Evolutionary conservation across 2,113 vertebrate species (phyloP).

Genomic region (Syrmaticus mikado): DNA sequence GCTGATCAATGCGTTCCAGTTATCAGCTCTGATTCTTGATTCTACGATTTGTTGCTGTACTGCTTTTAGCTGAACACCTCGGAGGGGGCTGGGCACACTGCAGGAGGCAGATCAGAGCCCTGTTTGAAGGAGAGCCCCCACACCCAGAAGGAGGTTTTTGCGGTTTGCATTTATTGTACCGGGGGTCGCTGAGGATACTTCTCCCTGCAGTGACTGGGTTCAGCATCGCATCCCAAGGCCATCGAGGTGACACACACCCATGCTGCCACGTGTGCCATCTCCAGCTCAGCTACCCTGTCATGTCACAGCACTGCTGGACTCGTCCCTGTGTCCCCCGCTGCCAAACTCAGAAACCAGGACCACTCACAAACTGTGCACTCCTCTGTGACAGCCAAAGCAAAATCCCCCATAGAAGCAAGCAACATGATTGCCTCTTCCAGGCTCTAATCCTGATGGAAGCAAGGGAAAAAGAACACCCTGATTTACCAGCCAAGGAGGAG

Average conservation of each 20-base stretch:
- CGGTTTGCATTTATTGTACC: too few relatives aligned
- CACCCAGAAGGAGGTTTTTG: rapidly evolving
- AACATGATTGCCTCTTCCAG: rapidly evolving
- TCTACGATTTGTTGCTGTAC: too few relatives aligned
- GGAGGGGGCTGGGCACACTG: background rate
- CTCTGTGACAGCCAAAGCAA: background rate
- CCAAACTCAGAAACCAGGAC: background rate
- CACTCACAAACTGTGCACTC: background rate
- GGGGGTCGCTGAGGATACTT: background rate
- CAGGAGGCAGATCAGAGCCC: rapidly evolving
- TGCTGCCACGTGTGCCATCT: background rate
- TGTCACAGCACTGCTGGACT: background rate
- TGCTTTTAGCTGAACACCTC: too few relatives aligned
- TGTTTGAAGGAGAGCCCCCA: background rate
- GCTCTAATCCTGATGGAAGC: background rate
- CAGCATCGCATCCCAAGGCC: background rate
- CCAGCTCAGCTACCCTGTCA: rapidly evolving
- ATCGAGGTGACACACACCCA: background rate
- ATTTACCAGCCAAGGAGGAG: background rate
- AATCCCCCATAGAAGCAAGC: background rate
- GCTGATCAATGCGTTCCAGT: too few relatives aligned
- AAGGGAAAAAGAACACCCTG: background rate
- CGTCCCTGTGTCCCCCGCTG: background rate
- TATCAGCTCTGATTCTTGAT: too few relatives aligned
- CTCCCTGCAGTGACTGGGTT: rapidly evolving